These are phyloP conservation scores for Physocephala rufipes DNA, from an alignment of 2,888 invertebrate genomes.

Conservation along the genomic window DNA sequence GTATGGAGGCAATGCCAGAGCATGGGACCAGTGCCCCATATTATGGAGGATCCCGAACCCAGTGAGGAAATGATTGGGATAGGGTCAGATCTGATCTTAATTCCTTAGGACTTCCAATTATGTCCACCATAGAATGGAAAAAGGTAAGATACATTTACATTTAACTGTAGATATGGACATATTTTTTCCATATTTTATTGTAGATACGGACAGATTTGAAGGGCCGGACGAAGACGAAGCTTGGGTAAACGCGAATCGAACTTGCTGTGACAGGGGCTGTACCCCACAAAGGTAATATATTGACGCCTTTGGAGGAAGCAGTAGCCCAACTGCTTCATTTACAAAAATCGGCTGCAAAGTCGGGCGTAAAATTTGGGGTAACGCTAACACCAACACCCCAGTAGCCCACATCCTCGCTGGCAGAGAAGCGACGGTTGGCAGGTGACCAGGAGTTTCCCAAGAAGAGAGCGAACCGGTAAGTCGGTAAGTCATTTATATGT, in stretches of 20 bases:
- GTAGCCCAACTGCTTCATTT: background rate
- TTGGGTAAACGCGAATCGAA: background rate
- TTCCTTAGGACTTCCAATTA: background rate
- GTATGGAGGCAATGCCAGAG: background rate
- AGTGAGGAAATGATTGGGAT: background rate
- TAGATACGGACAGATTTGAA: too few species aligned
- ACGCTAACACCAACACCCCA: background rate
- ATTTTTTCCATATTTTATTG: too few species aligned
- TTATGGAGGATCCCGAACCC: background rate
- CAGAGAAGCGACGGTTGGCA: background rate
- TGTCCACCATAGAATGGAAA: background rate
- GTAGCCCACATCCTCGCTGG: background rate
- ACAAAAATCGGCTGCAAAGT: background rate
- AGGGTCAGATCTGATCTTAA: background rate
- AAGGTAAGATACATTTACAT: background rate
- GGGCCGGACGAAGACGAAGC: background rate
- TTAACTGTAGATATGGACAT: too few species aligned
- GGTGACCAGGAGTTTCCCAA: background rate
- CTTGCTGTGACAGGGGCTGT: background rate
- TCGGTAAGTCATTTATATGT: background rate
- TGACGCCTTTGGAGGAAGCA: background rate
- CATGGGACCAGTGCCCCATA: background rate
- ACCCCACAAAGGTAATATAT: background rate
- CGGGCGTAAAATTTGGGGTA: background rate
- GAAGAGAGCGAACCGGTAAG: background rate